phyloP scores from a whole-genome alignment of 2,797 vertebrate genomes.

The Hyperoplus lanceolatus region DNA sequence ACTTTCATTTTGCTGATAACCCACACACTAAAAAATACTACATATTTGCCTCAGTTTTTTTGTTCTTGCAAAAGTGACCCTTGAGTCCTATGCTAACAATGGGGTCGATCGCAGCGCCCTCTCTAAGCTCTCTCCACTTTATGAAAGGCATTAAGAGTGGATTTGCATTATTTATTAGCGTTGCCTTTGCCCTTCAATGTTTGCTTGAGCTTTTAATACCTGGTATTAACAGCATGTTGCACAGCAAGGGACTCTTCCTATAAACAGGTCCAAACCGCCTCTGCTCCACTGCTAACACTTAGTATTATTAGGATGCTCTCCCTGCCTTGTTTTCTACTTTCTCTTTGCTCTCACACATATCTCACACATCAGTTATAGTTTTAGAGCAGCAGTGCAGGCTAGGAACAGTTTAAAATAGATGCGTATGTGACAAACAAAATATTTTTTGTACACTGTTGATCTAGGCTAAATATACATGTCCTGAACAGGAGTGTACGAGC shows the following conservation, averaged over 20 bases:
- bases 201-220: conserved; percentile 74
- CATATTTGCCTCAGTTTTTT: background rate
- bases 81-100: conserved; percentile 53
- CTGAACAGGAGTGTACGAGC: background rate
- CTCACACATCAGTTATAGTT: background rate
- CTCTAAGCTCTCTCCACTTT: conserved; percentile 68
- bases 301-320: conserved; percentile 27
- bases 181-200: conserved; percentile 63
- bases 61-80: conserved; percentile 26
- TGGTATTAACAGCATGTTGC: conserved; percentile 62
- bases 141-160: conserved; percentile 69
- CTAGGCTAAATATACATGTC: conserved; percentile 10
- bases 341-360: conserved; percentile 6
- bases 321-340: conserved; percentile 12
- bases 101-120: conserved; percentile 57
- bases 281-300: conserved; percentile 27
- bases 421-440: background rate
- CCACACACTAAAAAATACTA: conserved; percentile 15
- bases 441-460: background rate
- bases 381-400: background rate
- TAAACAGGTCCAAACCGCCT: conserved; percentile 36
- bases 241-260: conserved; percentile 37
- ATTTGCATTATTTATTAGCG: conserved; percentile 81
- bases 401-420: conserved; percentile 2
- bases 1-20: background rate